Percentiles rank a stretch among this genome's conserved stretches.
These are phyloP conservation scores for Flexamia atlantica DNA, from an alignment of 2,888 invertebrate species.

Conservation along the genomic window DNA sequence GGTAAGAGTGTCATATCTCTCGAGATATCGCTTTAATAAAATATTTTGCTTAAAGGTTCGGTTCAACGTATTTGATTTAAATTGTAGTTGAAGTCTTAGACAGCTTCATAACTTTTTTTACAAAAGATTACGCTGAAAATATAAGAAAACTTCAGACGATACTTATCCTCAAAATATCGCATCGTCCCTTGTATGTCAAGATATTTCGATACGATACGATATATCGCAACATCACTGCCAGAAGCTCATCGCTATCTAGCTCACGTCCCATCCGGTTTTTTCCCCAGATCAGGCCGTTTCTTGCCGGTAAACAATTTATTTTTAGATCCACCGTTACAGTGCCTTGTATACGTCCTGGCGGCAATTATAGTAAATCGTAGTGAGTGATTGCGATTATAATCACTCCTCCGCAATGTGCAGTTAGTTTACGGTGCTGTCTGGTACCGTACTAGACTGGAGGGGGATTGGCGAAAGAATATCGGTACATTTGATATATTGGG, in stretches of 20 bases:
- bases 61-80: too few relatives aligned
- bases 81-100: too few relatives aligned
- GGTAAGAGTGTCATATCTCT: too few relatives aligned
- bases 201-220: too few relatives aligned
- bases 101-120: too few relatives aligned
- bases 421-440: slow-evolving; percentile 12
- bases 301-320: slow-evolving; percentile 16
- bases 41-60: too few relatives aligned
- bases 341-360: slow-evolving; percentile 2
- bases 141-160: too few relatives aligned
- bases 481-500: neutral
- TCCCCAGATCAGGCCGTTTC: neutral
- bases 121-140: too few relatives aligned
- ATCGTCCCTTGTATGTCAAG: too few relatives aligned
- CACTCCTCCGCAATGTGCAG: neutral
- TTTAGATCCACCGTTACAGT: slow-evolving; percentile 19
- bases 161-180: too few relatives aligned
- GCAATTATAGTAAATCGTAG: slow-evolving; percentile 28
- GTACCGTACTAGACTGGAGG: slow-evolving; percentile 14
- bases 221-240: too few relatives aligned
- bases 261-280: slow-evolving; percentile 26
- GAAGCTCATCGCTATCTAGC: neutral
- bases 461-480: neutral
- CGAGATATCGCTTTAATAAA: too few relatives aligned
- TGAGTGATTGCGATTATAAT: slow-evolving; percentile 16